A percentile compares a stretch with the other conserved stretches of the same genome.
phyloP scores from a whole-genome alignment of 1,140 invertebrate species.

The Leptinotarsa lineolata region DNA sequence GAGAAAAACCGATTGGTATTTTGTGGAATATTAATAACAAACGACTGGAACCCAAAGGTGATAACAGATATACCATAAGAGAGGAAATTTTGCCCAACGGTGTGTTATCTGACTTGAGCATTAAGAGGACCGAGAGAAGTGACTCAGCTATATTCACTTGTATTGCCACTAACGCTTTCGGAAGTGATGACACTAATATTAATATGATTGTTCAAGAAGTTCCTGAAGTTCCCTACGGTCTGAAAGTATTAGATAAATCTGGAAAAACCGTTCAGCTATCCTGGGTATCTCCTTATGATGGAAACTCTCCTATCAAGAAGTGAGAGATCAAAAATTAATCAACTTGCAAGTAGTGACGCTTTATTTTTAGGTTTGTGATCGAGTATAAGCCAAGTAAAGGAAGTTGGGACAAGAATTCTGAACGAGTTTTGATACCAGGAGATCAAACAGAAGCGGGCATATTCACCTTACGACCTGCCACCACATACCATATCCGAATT shows the following conservation, averaged over 20 bases:
- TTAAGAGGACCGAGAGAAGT: conserved; percentile 83
- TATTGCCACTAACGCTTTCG: conserved; percentile 92
- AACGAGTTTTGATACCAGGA: conserved; percentile 81
- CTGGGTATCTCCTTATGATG: conserved; percentile 93
- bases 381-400: conserved; percentile 92
- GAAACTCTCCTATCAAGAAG: conserved; percentile 90
- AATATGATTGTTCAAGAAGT: conserved; percentile 96
- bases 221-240: conserved; percentile 87
- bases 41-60: conserved; percentile 83
- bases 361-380: conserved; percentile 75
- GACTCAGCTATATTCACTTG: conserved; percentile 95
- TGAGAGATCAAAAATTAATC: conserved; percentile 58
- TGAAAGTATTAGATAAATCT: conserved; percentile 90
- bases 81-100: conserved; percentile 87
- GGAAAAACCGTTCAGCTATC: conserved; percentile 87
- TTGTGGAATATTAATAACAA: conserved; percentile 96
- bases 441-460: conserved; percentile 86
- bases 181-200: conserved; percentile 92
- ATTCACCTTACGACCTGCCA: conserved; percentile 86
- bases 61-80: conserved; percentile 87
- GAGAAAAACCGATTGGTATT: conserved; percentile 94
- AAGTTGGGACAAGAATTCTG: conserved; percentile 81
- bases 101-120: conserved; percentile 85
- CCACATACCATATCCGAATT: conserved; percentile 89
- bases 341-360: no score